Evolutionary conservation across 2,888 invertebrate species (phyloP).

Genomic region (Plutella xylostella): DNA sequence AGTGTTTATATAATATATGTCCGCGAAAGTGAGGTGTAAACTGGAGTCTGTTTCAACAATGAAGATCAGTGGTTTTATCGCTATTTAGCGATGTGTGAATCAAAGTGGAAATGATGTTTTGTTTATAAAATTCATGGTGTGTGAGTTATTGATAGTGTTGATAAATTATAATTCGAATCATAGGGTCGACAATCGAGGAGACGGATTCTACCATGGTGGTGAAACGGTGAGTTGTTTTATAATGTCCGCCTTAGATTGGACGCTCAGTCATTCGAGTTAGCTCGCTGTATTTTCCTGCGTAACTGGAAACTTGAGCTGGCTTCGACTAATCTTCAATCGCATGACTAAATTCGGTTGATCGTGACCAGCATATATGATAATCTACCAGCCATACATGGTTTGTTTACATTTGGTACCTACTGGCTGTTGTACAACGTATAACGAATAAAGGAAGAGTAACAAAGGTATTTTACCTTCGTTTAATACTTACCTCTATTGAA

Average conservation of each 20-base stretch:
- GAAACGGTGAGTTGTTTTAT: constrained; percentile 59
- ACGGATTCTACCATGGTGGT: constrained; percentile 71
- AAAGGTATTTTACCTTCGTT: too few species aligned
- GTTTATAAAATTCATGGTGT: constrained; percentile 64
- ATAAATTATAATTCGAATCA: constrained; percentile 63
- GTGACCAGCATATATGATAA: background rate
- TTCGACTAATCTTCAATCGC: too few species aligned
- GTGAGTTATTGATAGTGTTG: constrained; percentile 51
- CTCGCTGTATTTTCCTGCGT: too few species aligned
- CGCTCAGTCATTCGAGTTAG: too few species aligned
- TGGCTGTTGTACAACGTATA: too few species aligned
- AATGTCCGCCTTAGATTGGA: background rate
- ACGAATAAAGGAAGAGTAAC: too few species aligned
- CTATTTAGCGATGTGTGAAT: constrained; percentile 64
- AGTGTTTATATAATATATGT: constrained; percentile 32
- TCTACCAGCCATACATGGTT: constrained; percentile 11
- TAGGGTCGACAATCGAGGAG: constrained; percentile 68
- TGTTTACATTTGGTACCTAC: constrained; percentile 15
- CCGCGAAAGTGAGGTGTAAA: constrained; percentile 51
- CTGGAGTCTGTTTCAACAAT: constrained; percentile 48
- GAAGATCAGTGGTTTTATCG: constrained; percentile 57
- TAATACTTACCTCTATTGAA: too few species aligned
- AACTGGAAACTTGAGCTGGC: too few species aligned
- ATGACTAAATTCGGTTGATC: background rate
- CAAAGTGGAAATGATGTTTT: constrained; percentile 57